Percentiles rank a stretch among this genome's conserved stretches.
phyloP scores from a whole-genome alignment of 2,797 vertebrate species.

The Morelia viridis region DNA sequence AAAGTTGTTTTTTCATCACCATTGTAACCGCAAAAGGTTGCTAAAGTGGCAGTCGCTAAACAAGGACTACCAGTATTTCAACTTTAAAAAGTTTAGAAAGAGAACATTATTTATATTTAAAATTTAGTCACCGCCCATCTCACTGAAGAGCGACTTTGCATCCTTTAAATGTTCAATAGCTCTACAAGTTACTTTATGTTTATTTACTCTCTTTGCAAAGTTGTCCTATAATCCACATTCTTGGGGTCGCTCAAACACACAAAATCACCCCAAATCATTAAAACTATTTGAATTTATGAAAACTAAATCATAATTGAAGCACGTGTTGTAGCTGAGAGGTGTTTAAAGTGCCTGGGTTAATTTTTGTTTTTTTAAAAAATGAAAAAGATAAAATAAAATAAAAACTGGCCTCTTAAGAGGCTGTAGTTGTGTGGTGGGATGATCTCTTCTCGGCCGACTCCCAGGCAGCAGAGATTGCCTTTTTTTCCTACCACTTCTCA shows the following conservation, averaged over 20 bases:
- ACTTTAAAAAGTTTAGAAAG: not conserved
- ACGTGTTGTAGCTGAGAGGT: not conserved
- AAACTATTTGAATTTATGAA: not conserved
- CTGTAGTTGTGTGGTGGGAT: not conserved
- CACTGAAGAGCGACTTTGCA: no score
- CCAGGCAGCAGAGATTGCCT: not conserved
- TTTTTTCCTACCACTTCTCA: no score
- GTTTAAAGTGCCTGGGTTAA: not conserved
- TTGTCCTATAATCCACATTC: not conserved
- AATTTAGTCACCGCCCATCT: no score
- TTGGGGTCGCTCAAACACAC: not conserved
- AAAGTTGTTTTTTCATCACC: not conserved
- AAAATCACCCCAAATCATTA: not conserved
- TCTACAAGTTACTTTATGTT: not conserved
- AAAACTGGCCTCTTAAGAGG: not conserved
- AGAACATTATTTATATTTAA: no score
- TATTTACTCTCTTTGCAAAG: not conserved
- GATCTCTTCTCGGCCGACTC: not conserved
- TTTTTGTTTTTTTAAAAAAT: not conserved
- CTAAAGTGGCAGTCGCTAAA: not conserved
- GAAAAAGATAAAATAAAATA: not conserved
- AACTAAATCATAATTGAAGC: not conserved
- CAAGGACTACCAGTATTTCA: not conserved
- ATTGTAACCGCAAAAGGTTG: not conserved
- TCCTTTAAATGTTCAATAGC: not conserved